phyloP scores from a whole-genome alignment of 2,113 vertebrate genomes.

The Danio rerio region DNA sequence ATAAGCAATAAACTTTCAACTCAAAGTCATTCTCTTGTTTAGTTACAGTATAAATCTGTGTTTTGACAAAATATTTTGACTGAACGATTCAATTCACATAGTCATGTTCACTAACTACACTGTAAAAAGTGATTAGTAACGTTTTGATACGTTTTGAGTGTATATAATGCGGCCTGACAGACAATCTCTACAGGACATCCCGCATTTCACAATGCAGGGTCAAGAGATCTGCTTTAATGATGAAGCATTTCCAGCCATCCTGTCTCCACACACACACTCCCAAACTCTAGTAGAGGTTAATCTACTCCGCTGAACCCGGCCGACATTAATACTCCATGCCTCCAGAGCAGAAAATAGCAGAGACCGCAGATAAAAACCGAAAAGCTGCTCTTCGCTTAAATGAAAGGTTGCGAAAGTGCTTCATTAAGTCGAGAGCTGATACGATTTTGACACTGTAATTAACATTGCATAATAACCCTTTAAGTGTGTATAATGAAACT shows the following conservation, averaged over 20 bases:
- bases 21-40: background rate
- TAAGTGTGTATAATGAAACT: constrained; percentile 10
- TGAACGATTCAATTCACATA: background rate
- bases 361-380: constrained; percentile 1
- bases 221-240: constrained; percentile 26
- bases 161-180: background rate
- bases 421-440: constrained; percentile 32
- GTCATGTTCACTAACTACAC: no score
- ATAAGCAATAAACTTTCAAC: background rate
- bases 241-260: constrained; percentile 9
- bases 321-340: constrained; percentile 45
- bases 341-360: constrained; percentile 13
- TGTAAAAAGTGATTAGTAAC: no score
- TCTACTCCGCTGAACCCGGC: constrained; percentile 43
- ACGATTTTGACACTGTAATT: constrained; percentile 39
- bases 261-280: background rate
- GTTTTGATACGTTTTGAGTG: no score
- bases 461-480: constrained; percentile 28
- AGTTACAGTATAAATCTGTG: background rate
- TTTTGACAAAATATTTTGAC: background rate
- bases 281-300: constrained; percentile 49
- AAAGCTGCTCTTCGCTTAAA: constrained; percentile 36
- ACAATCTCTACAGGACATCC: background rate
- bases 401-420: constrained; percentile 23
- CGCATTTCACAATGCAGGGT: background rate